Evolutionary conservation across 2,113 vertebrate species (phyloP), one percentile per base, ranked within the genome.

Genomic region (Tapirus terrestris): DNA sequence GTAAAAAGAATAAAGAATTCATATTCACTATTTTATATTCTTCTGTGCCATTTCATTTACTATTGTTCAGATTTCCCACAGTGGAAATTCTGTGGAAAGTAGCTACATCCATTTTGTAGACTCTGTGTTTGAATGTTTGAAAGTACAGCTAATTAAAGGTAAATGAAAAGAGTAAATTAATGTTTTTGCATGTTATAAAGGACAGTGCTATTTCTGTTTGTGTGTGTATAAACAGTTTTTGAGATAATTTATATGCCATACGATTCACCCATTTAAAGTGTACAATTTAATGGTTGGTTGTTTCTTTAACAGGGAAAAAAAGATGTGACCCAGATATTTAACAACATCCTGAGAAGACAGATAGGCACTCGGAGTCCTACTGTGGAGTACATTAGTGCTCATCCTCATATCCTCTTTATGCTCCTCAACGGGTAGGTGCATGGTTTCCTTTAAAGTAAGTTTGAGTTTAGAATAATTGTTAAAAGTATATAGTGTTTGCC

Each of bases 301-400:
- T 95, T 96, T 98, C 94, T 97, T 97, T 97, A 97, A 96, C 98
- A 99, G 99, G 99, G 99, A 10, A 99, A 99, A 98, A 99, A 99
- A 97, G 99, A 99, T 0, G 99, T 99, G 96, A 99, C 99, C 98
- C 99, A 99, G 99, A 99, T 99, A 98, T 99, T 99, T 98, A 99
- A 99, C 99, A 99, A 99, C 98, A 99, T 99, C 98, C 98, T 99
- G 97, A 99, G 99, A 98, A 99, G 99, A 99, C 99, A 99, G 96
- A 99, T 99, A 39, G 99, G 99, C 60, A 99, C 99, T 20, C 99
- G 99, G 96, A 99, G 99, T 97, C 99, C 99, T 89, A 99, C 99
- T 0, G 99, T 99, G 84, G 99, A 99, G 97, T 99, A 99, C 87
- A 99, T 99, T 95, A 99, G 99, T 96, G 99, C 99, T 96, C 99